These are phyloP conservation scores for Galerucella nymphaeae DNA, from an alignment of 2,888 invertebrate genomes.

Conservation along the genomic window DNA sequence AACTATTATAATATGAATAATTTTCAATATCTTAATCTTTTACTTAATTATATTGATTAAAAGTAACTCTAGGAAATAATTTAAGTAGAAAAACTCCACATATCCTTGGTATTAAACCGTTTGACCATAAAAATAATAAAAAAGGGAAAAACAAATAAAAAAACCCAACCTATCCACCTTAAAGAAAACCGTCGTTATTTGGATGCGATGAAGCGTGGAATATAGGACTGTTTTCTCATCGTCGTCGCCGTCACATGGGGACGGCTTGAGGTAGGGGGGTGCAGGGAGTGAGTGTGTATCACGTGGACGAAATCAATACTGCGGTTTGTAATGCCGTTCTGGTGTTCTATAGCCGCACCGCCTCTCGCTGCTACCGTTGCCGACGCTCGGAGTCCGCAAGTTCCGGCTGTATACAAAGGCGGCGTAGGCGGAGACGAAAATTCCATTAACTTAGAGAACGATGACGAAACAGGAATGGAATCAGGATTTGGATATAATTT, in stretches of 20 bases:
- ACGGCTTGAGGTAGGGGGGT: conserved; percentile 24
- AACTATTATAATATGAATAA: too few relatives aligned
- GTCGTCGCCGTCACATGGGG: conserved; percentile 23
- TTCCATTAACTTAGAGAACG: conserved; percentile 44
- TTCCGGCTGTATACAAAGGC: conserved; percentile 47
- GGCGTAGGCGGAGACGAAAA: conserved; percentile 45
- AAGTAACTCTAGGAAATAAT: too few relatives aligned
- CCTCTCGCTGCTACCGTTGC: conserved; percentile 7
- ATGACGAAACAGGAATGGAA: conserved; percentile 27
- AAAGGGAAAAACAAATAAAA: conserved; percentile 8
- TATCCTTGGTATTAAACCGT: too few relatives aligned
- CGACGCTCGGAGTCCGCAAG: conserved; percentile 38
- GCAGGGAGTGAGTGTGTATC: conserved; percentile 41
- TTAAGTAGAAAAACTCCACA: too few relatives aligned
- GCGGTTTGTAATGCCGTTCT: conserved; percentile 55
- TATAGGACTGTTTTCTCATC: conserved; percentile 20
- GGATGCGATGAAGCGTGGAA: conserved; percentile 46
- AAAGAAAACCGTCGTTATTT: conserved; percentile 29
- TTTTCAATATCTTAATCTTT: too few relatives aligned
- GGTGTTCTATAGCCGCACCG: conserved; percentile 24
- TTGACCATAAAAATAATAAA: conserved; percentile 2
- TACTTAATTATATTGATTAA: too few relatives aligned
- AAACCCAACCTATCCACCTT: conserved; percentile 2
- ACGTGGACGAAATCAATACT: conserved; percentile 58
- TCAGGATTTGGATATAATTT: background rate